Base-by-base conservation (phyloP, 64 coral and sea anemone genomes). In the Actinia tenebrosa region DNA sequence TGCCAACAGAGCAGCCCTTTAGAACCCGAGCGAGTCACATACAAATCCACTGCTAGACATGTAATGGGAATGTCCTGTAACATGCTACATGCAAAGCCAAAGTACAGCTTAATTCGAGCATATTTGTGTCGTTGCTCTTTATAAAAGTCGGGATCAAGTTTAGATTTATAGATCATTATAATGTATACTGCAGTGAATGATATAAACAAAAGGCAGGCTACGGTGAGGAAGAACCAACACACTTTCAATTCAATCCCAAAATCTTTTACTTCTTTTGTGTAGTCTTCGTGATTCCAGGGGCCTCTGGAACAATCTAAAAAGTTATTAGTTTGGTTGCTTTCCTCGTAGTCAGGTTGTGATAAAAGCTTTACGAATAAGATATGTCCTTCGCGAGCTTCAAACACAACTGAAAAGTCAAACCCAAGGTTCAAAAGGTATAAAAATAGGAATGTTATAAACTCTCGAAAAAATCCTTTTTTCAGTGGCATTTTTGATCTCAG, bases 41-140 rank as follows among this genome's bases (percentile, higher is more conserved):
- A 93, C 17, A 96, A 37, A 18, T 93, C 94, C 1, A 96, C 94
- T 0, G 87, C 86, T 44, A 96, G 63, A 25, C 91, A 89, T 17
- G 91, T 89, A 42, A 92, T 89, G 7, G 94, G 91, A 30, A 96
- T 93, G 54, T 96, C 91, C 81, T 96, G 88, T 0, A 96, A 37
- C 94, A 96, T 88, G 13, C 94, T 96, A 43, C 91, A 92, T 15
- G 85, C 84, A 78, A 93, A 93, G 45, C 88, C 94, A 85, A 92
- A 93, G 26, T 66, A 88, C 22, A 96, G 89, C 83, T 93, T 90
- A 7, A 93, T 90, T 19, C 80, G 84, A 0, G 89, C 77, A 50
- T 96, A 95, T 19, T 88, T 85, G 0, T 96, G 77, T 18, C 91
- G 66, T 80, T 92, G 79, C 30, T 93, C 84, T 10, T 88, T 92